Percentiles rank a stretch among this genome's conserved stretches.
Conservation (phyloP, 2,113 vertebrate species). For the Terrapene triunguis region DNA sequence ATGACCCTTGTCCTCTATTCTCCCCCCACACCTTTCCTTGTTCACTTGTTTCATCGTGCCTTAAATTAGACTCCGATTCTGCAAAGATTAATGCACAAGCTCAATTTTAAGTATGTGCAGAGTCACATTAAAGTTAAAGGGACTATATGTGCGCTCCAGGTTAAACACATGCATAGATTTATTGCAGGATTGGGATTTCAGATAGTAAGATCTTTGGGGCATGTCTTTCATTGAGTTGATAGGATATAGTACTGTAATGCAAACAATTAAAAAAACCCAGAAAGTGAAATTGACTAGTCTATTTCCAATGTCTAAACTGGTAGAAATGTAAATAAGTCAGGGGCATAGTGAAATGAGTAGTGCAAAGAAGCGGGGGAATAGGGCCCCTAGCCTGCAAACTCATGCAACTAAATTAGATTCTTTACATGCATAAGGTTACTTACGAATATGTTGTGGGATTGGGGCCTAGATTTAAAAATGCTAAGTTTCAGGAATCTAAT, state of each 20-base stretch:
- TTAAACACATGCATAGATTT: not conserved
- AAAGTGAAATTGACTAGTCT: not conserved
- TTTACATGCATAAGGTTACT: not conserved
- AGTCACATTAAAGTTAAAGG: not conserved
- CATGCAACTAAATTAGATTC: not conserved
- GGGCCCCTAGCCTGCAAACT: not conserved
- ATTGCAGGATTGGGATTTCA: not conserved
- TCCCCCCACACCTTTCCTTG: not conserved
- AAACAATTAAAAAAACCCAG: not conserved
- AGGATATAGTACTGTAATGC: rapidly evolving
- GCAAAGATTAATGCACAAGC: not conserved
- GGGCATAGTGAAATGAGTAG: not conserved
- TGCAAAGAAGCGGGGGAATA: not conserved
- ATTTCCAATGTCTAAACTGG: not conserved
- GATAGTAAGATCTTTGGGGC: not conserved
- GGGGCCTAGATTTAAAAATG: not conserved
- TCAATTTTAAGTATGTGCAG: not conserved
- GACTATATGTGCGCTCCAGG: not conserved
- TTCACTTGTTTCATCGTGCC: not conserved
- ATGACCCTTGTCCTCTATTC: not conserved
- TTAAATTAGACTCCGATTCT: not conserved
- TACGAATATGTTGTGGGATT: not conserved
- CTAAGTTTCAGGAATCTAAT: not conserved
- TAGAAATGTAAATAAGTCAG: not conserved
- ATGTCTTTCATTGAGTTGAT: not conserved